phyloP scores from a whole-genome alignment of 1,140 invertebrate species.

The Megalopta genalis region DNA sequence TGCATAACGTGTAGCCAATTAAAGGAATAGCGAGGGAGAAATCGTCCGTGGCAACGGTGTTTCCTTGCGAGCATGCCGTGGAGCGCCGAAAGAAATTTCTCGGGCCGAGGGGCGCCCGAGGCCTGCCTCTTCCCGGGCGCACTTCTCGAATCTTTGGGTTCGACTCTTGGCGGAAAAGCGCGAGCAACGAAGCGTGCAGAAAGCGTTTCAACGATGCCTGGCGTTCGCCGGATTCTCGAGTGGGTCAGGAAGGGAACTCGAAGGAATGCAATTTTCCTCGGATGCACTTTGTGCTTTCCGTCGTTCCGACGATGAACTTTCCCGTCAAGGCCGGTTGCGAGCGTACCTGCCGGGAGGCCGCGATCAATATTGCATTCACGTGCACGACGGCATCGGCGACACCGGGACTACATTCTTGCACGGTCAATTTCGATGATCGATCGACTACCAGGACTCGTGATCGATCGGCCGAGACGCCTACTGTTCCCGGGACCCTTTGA shows the following conservation, averaged over 20 bases:
- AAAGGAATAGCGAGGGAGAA: neutral
- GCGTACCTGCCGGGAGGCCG: neutral
- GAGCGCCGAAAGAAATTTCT: neutral
- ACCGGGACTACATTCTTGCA: neutral
- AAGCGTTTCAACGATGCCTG: slow-evolving; percentile 51
- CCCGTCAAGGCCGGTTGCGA: slow-evolving; percentile 51
- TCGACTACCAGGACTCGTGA: neutral
- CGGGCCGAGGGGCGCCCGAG: slow-evolving; percentile 2
- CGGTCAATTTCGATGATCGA: slow-evolving; percentile 45
- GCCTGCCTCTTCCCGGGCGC: neutral
- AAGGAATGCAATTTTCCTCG: slow-evolving; percentile 64
- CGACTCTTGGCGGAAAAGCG: slow-evolving; percentile 50
- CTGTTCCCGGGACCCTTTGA: neutral
- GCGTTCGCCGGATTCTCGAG: slow-evolving; percentile 49
- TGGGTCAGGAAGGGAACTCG: slow-evolving; percentile 52
- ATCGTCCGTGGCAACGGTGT: too few relatives aligned
- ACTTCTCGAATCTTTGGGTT: slow-evolving; percentile 46
- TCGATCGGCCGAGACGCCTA: slow-evolving; percentile 11
- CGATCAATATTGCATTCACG: slow-evolving; percentile 49
- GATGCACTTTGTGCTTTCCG: slow-evolving; percentile 52
- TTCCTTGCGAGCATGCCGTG: too few relatives aligned
- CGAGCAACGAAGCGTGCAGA: slow-evolving; percentile 48
- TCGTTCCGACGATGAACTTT: slow-evolving; percentile 56
- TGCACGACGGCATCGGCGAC: slow-evolving; percentile 1
- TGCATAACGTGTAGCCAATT: neutral